Percentiles rank a stretch among this genome's conserved stretches.
phyloP scores from a whole-genome alignment of 2,797 vertebrate genomes.

The Limosa lapponica region DNA sequence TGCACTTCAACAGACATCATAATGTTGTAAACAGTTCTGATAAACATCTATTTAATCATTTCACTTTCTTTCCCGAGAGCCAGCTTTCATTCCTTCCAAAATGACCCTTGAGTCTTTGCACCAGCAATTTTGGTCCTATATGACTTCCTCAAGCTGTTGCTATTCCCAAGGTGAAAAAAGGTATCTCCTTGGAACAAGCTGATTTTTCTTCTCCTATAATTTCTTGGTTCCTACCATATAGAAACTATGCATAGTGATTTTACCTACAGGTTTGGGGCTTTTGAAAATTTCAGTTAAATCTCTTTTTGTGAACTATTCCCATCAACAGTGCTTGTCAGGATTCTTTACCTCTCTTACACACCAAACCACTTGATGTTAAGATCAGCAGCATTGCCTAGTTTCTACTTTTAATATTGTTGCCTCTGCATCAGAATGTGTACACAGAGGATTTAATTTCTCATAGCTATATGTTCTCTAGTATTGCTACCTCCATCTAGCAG shows the following conservation, averaged over 20 bases:
- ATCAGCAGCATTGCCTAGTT: not conserved
- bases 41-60: not conserved
- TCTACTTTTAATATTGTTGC: not conserved
- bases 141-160: not conserved
- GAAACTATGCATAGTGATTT: not conserved
- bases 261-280: not conserved
- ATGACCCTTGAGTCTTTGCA: not conserved
- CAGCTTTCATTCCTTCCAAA: not conserved
- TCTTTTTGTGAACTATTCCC: not conserved
- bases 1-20: not conserved
- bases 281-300: not conserved
- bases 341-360: not conserved
- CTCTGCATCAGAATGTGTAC: not conserved
- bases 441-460: not conserved
- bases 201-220: not conserved
- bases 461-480: not conserved
- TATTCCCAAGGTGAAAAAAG: not conserved
- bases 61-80: not conserved
- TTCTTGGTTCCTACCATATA: not conserved
- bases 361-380: not conserved
- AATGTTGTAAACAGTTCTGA: not conserved
- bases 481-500: not conserved
- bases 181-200: not conserved
- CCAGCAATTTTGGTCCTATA: not conserved
- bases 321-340: not conserved